Evolutionary conservation across 2,797 vertebrate genomes (phyloP).

Genomic region (Avahi laniger): DNA sequence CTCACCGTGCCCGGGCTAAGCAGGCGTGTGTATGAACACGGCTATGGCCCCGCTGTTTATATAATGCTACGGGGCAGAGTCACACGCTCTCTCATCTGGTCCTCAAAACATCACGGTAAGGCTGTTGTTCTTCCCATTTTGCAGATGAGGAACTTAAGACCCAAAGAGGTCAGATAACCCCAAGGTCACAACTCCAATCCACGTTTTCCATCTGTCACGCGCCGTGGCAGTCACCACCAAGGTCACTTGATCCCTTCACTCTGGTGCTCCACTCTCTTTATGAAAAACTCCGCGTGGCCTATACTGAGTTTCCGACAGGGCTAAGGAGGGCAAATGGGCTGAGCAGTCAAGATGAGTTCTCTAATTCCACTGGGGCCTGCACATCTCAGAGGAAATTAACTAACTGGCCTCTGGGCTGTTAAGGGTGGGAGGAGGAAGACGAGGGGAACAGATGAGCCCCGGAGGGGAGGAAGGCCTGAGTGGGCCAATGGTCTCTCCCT

Average conservation of each 20-base stretch:
- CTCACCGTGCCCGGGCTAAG: not conserved
- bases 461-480: not conserved
- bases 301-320: not conserved
- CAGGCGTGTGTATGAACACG: rapidly evolving
- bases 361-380: not conserved
- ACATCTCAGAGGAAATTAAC: not conserved
- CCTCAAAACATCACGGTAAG: not conserved
- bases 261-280: not conserved
- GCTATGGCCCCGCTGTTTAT: not conserved
- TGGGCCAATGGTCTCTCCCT: not conserved
- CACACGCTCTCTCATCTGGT: not conserved
- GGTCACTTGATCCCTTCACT: not conserved
- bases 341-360: not conserved
- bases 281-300: not conserved
- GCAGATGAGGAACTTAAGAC: not conserved
- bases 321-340: not conserved
- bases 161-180: not conserved
- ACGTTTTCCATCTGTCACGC: not conserved
- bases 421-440: not conserved
- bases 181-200: not conserved
- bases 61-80: not conserved
- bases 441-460: not conserved
- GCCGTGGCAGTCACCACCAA: not conserved
- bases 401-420: not conserved
- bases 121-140: not conserved